Base-by-base conservation (phyloP, 1,140 invertebrate genomes). In the Nebria ingens region DNA sequence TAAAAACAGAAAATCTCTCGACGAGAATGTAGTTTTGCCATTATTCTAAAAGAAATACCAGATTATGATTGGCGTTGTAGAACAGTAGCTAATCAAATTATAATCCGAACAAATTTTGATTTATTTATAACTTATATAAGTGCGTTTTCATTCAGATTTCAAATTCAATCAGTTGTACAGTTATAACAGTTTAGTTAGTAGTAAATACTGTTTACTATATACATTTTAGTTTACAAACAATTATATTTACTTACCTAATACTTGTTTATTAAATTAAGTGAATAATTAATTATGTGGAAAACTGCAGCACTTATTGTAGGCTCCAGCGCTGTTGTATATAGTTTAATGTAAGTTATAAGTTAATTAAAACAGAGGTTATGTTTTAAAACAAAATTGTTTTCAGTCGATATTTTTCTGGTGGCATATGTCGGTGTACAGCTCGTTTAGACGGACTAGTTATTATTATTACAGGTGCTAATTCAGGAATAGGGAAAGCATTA, bases 401-500 rank as follows among this genome's bases (percentile, higher is more conserved):
- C 54, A 71, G 69, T 56, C 63, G 61, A 52, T 66, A 68, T 55
- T 69, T 69, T 58, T 62, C 63, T 52, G 67, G 68, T 29, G 65
- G 68, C 54, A 59, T 67, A 13, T 74, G 71, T 60, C 56, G 60
- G 42, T 71, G 69, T 19, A 67, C 65, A 38, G 64, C 62, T 42
- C 55, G 62, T 15, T 57, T 76, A 34, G 63, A 71, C 55, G 79
- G 76, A 4, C 73, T 81, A 60, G 76, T 77, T n/a, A 70, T 80
- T 22, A 70, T 83, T 22, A 70, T 83, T 6, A 83, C 81, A 9
- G 81, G 81, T 15, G 79, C 73, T 11, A 82, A 76, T 64, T 72
- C 71, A 56, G 82, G 81, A 1, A 77, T 84, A 58, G 82, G 82
- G 4, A 76, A 75, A 64, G 76, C 74, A 23, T 72, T 79, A 19